Evolutionary conservation across 2,888 invertebrate species (phyloP), one percentile per base, ranked within the genome.

Genomic region (Volucella bombylans): DNA sequence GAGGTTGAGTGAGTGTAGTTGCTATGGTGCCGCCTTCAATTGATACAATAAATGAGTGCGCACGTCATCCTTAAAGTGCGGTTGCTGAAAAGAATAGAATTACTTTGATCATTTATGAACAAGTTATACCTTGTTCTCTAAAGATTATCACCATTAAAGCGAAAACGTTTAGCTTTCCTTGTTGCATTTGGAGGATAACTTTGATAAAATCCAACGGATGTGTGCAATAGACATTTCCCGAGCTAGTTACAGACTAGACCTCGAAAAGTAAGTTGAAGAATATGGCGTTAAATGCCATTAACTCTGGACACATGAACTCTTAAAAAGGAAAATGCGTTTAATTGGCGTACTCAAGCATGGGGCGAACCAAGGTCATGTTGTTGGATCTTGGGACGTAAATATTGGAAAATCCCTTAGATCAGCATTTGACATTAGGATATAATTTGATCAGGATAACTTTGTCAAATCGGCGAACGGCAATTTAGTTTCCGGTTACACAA

Each of bases 191-290:
- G 90, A 99, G 86, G 14, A 90, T 90, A 87, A 99, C 99, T 94
- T 99, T 99, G 47, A 99, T 93, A 79, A 99, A 93, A 93, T 99
- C 99, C 87, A 99, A 93, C 3, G 99, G 99, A 93, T 99, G 99
- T 10, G 99, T 99, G 88, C 96, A 94, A 91, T 97, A 97, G 12
- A 98, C 99, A 39, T 99, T 99, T 82, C 96, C 97, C 18, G 98
- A 97, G 69, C 98, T 97, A 38, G 98, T 23, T 23, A 23, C 18
- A 23, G 18, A 2, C 0, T 23, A 23, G 18, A 23, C 18, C 18
- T 23, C 18, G 18, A 23, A 2, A 23, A 23, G 18, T 0, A 23
- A 23, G 3, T 23, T 23, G 18, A 23, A 23, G 18, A 23, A 23
- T 2, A 23, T 2, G 18, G 18, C 18, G 18, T 2, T 23, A 2